Conservation (phyloP, 2,888 invertebrate species). For the Parasteatoda lunata region DNA sequence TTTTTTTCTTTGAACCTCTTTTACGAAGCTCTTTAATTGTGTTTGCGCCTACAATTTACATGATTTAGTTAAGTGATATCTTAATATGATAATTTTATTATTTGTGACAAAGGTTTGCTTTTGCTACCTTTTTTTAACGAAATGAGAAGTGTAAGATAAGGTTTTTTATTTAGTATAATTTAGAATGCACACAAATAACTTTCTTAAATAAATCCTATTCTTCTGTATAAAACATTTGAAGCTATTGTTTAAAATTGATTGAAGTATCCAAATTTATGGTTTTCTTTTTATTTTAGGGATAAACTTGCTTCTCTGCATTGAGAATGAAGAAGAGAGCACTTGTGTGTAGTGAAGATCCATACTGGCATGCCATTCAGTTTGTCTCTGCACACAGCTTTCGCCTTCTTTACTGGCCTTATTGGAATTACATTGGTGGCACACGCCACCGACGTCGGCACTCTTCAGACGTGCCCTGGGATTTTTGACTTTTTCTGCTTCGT, state of each 20-base stretch:
- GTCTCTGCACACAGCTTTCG: slow-evolving; percentile 51
- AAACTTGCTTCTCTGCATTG: slow-evolving; percentile 38
- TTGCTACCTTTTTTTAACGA: too few relatives aligned
- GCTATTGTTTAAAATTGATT: background rate
- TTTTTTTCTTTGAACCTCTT: too few relatives aligned
- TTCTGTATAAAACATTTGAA: too few relatives aligned
- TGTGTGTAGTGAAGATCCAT: slow-evolving; percentile 53
- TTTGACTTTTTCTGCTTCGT: slow-evolving; percentile 3
- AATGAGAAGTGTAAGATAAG: too few relatives aligned
- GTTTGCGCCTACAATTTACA: too few relatives aligned
- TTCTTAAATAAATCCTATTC: too few relatives aligned
- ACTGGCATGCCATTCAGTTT: slow-evolving; percentile 58
- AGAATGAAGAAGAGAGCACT: slow-evolving; percentile 64
- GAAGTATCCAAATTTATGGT: background rate
- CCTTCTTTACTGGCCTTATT: slow-evolving; percentile 61
- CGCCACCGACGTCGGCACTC: slow-evolving; percentile 54
- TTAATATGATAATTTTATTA: too few relatives aligned
- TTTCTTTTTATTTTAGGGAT: slow-evolving; percentile 33
- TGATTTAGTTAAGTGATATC: too few relatives aligned
- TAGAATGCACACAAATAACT: too few relatives aligned
- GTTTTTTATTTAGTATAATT: too few relatives aligned
- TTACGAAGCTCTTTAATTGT: too few relatives aligned
- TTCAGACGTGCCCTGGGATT: slow-evolving; percentile 50
- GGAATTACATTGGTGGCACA: slow-evolving; percentile 64
- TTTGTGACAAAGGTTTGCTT: too few relatives aligned